Evolutionary conservation across 2,113 vertebrate species (phyloP), one percentile per base, ranked within the genome.

Genomic region (Mellivora capensis): DNA sequence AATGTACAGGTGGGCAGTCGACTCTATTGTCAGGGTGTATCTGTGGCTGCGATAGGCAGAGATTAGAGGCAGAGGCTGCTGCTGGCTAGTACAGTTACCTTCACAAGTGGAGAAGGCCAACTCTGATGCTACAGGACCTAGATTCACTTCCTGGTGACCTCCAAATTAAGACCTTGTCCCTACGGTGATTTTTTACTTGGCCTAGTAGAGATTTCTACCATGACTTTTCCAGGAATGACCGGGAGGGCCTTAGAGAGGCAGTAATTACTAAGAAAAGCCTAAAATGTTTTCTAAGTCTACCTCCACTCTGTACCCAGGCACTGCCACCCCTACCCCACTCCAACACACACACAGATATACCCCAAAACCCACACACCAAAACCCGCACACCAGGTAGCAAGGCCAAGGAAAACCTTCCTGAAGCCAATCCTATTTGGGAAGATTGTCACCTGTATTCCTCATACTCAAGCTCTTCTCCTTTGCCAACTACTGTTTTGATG

Each of bases 151-250:
- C 79, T n/a, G 3, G 6, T 44, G 29, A 34, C 44, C 54, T 71
- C 31, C 39, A 23, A 25, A 5, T 54, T 47, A 74, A 94, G 79
- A 84, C 4, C 18, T 0, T 67, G 0, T 90, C 57, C 64, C 17
- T 44, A 27, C 7, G 21, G 21, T 47, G 23, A 42, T 31, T 93
- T 93, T 52, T 57, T 52, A 29, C 62, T 94, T 93, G 82, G 13
- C 18, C 1, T 13, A 37, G 21, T 67, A 88, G 77, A 95, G 64
- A 74, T 87, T 92, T 83, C 77, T 15, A 74, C 39, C 72, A 15
- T 82, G 67, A 74, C 17, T 95, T 82, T 72, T 93, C 80, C 42
- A 96, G 52, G 87, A 93, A 95, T 82, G 79, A 80, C 80, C 20
- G 64, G 81, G 31, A 74, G 39, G 42, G 57, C 52, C 23, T 79